These are phyloP conservation scores for Papilio machaon DNA, from an alignment of 1,140 invertebrate genomes.

Conservation along the genomic window DNA sequence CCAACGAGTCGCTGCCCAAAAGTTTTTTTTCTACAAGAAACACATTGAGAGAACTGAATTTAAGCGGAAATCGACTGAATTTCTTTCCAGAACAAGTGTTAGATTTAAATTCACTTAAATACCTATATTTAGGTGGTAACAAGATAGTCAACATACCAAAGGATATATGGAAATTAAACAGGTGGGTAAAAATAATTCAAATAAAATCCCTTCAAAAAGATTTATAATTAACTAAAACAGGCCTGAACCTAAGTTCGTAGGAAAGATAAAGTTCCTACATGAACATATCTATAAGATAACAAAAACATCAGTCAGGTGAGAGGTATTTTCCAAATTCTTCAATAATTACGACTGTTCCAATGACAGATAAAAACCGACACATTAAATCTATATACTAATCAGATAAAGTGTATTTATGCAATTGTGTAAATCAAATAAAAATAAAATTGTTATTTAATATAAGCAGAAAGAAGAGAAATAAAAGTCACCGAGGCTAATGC, in stretches of 20 bases:
- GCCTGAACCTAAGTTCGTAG: background rate
- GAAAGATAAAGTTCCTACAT: background rate
- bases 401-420: too few relatives aligned
- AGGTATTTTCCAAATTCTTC: background rate
- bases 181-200: slow-evolving; percentile 79
- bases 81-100: slow-evolving; percentile 94
- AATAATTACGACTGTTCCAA: too few relatives aligned
- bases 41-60: slow-evolving; percentile 91
- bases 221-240: background rate
- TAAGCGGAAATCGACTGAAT: slow-evolving; percentile 94
- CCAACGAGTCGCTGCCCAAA: slow-evolving; percentile 93
- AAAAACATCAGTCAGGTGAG: background rate
- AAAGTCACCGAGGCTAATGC: background rate
- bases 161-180: slow-evolving; percentile 90
- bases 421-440: background rate
- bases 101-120: slow-evolving; percentile 88
- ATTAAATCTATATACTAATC: too few relatives aligned
- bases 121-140: slow-evolving; percentile 96
- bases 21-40: slow-evolving; percentile 84
- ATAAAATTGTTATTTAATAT: too few relatives aligned
- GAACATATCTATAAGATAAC: background rate
- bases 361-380: too few relatives aligned
- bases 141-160: slow-evolving; percentile 90
- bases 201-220: background rate
- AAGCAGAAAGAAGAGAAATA: background rate